Evolutionary conservation across 2,888 invertebrate species (phyloP).

Genomic region (Mythimna pallens): DNA sequence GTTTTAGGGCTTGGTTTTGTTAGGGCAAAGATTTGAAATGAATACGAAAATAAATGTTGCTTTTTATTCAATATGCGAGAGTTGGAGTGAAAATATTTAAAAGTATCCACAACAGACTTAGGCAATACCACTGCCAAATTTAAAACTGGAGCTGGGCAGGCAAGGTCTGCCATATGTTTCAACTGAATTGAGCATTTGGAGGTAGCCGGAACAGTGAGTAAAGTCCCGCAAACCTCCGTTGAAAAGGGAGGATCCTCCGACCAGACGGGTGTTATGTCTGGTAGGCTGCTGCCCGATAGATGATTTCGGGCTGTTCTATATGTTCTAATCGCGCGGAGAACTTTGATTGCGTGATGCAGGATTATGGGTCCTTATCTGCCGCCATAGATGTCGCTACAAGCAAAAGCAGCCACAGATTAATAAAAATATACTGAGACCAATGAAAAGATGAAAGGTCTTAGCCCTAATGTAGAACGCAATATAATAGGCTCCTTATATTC

Average conservation of each 20-base stretch:
- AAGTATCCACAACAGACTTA: not conserved
- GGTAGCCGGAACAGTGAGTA: too few relatives aligned
- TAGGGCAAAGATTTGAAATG: not conserved
- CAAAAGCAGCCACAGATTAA: too few relatives aligned
- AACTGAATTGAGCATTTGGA: not conserved
- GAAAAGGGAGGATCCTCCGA: too few relatives aligned
- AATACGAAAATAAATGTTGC: not conserved
- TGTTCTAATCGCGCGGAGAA: too few relatives aligned
- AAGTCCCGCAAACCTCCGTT: too few relatives aligned
- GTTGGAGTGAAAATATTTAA: not conserved
- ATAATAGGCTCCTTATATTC: not conserved
- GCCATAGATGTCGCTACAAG: too few relatives aligned
- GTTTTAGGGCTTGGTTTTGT: slow-evolving; percentile 23
- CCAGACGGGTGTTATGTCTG: too few relatives aligned
- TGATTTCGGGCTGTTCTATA: too few relatives aligned
- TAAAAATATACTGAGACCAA: not conserved
- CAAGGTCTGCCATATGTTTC: not conserved
- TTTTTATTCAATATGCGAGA: not conserved
- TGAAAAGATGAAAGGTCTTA: not conserved
- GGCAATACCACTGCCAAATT: not conserved
- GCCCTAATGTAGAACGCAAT: not conserved
- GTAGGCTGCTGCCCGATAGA: too few relatives aligned
- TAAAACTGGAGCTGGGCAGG: not conserved
- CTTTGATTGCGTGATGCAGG: too few relatives aligned
- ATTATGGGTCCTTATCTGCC: too few relatives aligned